These are phyloP conservation scores for Apostichopus californicus DNA, from an alignment of 35 echinoderm and acorn worm genomes.

Conservation along the genomic window DNA sequence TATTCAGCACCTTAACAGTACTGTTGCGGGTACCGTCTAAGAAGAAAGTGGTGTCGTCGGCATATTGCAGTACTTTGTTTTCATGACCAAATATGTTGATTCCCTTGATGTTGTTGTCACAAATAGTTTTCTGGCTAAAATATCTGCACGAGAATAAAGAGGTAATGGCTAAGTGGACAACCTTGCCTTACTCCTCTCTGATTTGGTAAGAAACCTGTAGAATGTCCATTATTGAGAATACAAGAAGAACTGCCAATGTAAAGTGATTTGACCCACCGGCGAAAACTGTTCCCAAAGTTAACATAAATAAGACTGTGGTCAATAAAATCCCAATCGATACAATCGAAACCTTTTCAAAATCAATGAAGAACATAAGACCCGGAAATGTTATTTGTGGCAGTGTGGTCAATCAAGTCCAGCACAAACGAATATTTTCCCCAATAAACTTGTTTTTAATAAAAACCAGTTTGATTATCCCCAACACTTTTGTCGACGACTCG, in stretches of 20 bases:
- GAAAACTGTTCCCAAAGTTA: not conserved
- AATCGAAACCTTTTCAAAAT: constrained; percentile 12
- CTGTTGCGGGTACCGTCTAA: not conserved
- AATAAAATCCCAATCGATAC: not conserved
- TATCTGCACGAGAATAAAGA: constrained; percentile 13
- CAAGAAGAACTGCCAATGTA: not conserved
- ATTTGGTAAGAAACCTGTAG: not conserved
- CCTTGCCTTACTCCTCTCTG: constrained; percentile 2
- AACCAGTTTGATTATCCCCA: not conserved
- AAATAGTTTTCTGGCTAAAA: not conserved
- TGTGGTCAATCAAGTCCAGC: not conserved
- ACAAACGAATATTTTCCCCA: not conserved
- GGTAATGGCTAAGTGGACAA: constrained; percentile 30
- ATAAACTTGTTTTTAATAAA: not conserved
- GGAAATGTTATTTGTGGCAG: not conserved
- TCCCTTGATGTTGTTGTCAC: not conserved
- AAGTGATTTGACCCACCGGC: not conserved
- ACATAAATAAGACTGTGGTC: not conserved
- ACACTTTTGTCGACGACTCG: not conserved
- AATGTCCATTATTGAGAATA: constrained; percentile 32
- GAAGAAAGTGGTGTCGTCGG: constrained; percentile 34
- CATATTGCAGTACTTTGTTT: constrained; percentile 30
- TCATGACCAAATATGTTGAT: not conserved
- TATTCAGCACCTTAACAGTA: not conserved
- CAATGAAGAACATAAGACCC: not conserved